Conservation (phyloP, 1,140 invertebrate species). For the Brachionus paranguensis region DNA sequence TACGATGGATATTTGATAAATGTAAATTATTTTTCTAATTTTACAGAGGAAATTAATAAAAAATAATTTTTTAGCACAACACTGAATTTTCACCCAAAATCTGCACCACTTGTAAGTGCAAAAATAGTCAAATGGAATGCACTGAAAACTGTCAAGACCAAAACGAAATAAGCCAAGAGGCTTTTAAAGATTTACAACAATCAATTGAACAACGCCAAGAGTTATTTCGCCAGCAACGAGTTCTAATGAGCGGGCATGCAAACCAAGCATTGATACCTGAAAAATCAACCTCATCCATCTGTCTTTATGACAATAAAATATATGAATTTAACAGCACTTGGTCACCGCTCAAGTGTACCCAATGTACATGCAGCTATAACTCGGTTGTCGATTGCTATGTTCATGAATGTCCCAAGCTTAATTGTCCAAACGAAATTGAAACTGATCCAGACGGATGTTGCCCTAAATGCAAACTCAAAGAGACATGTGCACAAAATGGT, state of each 20-base stretch:
- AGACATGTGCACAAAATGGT: not conserved
- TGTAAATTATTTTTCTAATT: not conserved
- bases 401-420: not conserved
- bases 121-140: slow-evolving; percentile 22
- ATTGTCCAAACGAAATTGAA: slow-evolving; percentile 2
- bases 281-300: not conserved
- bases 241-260: not conserved
- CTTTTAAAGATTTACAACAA: not conserved
- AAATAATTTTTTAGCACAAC: not conserved
- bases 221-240: not conserved
- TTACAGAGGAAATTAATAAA: not conserved
- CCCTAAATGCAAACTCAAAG: slow-evolving; percentile 1
- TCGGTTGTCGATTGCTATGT: slow-evolving; percentile 19
- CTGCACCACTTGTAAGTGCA: slow-evolving; percentile 10
- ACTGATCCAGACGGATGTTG: not conserved
- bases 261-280: not conserved
- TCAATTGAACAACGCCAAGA: not conserved
- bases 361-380: slow-evolving; percentile 11
- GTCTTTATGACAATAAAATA: slow-evolving; percentile 19
- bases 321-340: slow-evolving; percentile 30
- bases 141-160: slow-evolving; percentile 7
- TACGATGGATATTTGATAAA: slow-evolving; percentile 19
- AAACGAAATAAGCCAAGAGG: not conserved
- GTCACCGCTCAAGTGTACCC: not conserved
- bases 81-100: slow-evolving; percentile 27